Evolutionary conservation across 2,888 invertebrate species (phyloP), one percentile per base, ranked within the genome.

Genomic region (Plebejus melissa): DNA sequence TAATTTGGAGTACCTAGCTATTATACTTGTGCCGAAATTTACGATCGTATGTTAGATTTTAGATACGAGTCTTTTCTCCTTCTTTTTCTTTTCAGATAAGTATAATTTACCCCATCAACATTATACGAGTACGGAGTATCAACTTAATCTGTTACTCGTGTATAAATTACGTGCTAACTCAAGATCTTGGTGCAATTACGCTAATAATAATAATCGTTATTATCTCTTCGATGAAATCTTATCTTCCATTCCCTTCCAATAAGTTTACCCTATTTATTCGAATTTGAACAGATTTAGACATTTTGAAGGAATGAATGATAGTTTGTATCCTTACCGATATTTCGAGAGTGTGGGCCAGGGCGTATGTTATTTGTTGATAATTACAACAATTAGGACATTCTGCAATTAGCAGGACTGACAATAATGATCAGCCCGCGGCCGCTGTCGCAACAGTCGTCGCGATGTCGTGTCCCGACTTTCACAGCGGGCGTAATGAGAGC

Each of bases 381-480:
- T 36, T 32, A 32, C 38, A 16, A 36, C 13, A 54, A 54, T 54
- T 16, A 16, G 54, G 54, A 16, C 54, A 16, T 54, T 11, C 54
- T 54, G 54, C 13, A 54, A 54, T 54, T 4, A 54, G 16, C 11
- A 16, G 54, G 54, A 46, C 9, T 65, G 54, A 16, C 54, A 54
- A 92, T 94, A 94, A 94, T 94, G 91, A 92, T 94, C 92, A 93
- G 16, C 93, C 94, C 94, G 94, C 90, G 92, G 93, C 89, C 85
- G 84, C 80, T 82, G 83, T 82, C 83, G 79, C 83, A 83, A 83
- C 82, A 82, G 78, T 78, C 75, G 80, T 78, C 80, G 80, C 81
- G 79, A 79, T 79, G 79, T 79, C 80, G 79, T 82, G 82, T 83
- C 83, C 82, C 82, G 79, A 85, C 85, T 87, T 85, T 85, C 84